A percentile compares a stretch with the other conserved stretches of the same genome.
These are phyloP conservation scores for Apantesis nais DNA, from an alignment of 2,888 invertebrate genomes.

Conservation along the genomic window DNA sequence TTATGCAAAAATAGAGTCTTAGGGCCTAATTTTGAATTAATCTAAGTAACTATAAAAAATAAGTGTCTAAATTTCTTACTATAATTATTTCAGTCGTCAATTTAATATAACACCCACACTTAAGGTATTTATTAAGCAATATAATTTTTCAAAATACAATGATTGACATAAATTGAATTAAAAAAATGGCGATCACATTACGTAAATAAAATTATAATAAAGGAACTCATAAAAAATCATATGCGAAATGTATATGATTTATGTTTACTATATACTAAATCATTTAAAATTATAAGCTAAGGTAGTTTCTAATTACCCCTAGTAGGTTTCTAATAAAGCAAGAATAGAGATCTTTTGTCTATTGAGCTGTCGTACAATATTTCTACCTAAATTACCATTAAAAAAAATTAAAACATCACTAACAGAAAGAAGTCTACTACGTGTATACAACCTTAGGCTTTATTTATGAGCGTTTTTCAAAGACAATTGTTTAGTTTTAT, in stretches of 20 bases:
- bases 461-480: too few species aligned
- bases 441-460: too few species aligned
- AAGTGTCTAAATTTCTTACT: slow-evolving; percentile 30
- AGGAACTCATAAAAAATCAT: neutral
- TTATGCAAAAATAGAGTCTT: slow-evolving; percentile 38
- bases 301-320: neutral
- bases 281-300: neutral
- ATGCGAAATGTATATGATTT: neutral
- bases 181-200: neutral
- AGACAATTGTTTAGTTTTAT: too few species aligned
- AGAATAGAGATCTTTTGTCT: neutral
- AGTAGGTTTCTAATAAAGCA: slow-evolving; percentile 17
- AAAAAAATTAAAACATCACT: neutral
- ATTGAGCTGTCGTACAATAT: neutral
- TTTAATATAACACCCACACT: neutral
- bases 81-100: slow-evolving; percentile 33
- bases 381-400: neutral
- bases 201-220: neutral
- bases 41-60: slow-evolving; percentile 8
- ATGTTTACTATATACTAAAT: neutral
- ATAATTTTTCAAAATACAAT: neutral
- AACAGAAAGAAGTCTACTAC: too few species aligned
- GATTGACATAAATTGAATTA: neutral
- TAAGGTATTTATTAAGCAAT: neutral
- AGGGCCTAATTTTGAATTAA: slow-evolving; percentile 25